Conservation (phyloP, 2,797 vertebrate genomes). For the Leptoclinus maculatus region DNA sequence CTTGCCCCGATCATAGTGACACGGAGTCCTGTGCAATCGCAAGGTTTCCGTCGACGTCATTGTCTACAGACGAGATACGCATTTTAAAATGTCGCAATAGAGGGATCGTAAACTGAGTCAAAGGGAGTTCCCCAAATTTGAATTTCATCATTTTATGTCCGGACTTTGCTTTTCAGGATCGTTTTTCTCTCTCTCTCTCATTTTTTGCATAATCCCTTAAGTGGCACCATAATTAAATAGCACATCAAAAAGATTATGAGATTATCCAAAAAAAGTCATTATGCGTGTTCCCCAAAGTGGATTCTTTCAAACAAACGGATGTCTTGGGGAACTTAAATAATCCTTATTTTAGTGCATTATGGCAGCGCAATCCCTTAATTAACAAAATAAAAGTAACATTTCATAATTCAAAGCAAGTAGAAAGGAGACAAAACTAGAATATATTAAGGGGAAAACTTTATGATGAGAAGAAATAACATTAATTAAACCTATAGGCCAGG, state of each 20-base stretch:
- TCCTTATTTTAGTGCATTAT: neutral
- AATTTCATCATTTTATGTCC: neutral
- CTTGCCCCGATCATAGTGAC: neutral
- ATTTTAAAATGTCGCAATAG: slow-evolving; percentile 25
- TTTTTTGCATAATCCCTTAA: neutral
- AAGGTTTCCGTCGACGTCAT: neutral
- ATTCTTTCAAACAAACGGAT: neutral
- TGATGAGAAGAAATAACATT: neutral
- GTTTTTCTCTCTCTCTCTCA: neutral
- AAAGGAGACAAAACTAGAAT: neutral
- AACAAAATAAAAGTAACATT: neutral
- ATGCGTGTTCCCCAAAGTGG: neutral
- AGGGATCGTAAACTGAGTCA: slow-evolving; percentile 7
- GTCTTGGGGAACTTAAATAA: neutral
- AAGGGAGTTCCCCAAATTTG: slow-evolving; percentile 29
- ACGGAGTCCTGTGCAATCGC: fast-evolving
- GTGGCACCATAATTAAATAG: neutral
- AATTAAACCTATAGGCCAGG: neutral
- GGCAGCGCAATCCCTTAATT: too few species aligned
- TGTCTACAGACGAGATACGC: neutral
- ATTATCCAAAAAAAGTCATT: neutral
- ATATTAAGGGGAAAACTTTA: neutral
- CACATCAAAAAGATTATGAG: neutral
- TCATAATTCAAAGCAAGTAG: neutral
- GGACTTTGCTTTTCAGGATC: neutral